Conservation (phyloP, 2,113 vertebrate genomes). For the Pseudorasbora parva region DNA sequence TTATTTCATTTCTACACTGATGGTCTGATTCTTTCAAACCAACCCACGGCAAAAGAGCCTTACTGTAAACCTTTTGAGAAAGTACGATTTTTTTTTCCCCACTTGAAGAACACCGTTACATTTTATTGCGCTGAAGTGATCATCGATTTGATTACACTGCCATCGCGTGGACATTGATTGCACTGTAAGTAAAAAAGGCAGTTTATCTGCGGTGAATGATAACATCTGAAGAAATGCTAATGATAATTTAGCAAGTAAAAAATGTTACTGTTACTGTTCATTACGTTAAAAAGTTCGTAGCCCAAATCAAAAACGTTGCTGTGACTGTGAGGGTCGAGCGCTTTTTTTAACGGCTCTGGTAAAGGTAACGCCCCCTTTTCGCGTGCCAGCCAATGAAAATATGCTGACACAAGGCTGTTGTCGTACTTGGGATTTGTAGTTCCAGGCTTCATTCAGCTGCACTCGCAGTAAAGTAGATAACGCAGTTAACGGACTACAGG, state of each 20-base stretch:
- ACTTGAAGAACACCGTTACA: not conserved
- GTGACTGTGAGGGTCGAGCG: too few relatives aligned
- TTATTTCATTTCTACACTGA: not conserved
- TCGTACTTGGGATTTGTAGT: slow-evolving; percentile 78
- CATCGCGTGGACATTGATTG: slow-evolving; percentile 58
- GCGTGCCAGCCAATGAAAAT: slow-evolving; percentile 66
- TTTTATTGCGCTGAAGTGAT: not conserved
- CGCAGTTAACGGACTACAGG: slow-evolving; percentile 69
- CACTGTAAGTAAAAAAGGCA: too few relatives aligned
- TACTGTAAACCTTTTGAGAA: not conserved
- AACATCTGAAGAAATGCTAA: not conserved
- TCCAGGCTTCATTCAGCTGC: not conserved
- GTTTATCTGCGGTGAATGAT: not conserved
- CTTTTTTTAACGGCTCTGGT: too few relatives aligned
- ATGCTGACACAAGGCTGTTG: slow-evolving; percentile 59
- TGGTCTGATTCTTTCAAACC: not conserved
- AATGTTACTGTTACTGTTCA: not conserved
- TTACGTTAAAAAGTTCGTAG: not conserved
- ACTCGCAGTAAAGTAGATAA: too few relatives aligned
- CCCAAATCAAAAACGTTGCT: not conserved
- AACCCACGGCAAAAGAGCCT: not conserved
- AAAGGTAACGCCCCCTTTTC: slow-evolving; percentile 24
- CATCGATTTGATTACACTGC: slow-evolving; percentile 62
- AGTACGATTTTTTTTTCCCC: not conserved
- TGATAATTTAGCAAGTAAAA: not conserved